phyloP scores from a whole-genome alignment of 2,113 vertebrate species.

The Caranx melampygus region DNA sequence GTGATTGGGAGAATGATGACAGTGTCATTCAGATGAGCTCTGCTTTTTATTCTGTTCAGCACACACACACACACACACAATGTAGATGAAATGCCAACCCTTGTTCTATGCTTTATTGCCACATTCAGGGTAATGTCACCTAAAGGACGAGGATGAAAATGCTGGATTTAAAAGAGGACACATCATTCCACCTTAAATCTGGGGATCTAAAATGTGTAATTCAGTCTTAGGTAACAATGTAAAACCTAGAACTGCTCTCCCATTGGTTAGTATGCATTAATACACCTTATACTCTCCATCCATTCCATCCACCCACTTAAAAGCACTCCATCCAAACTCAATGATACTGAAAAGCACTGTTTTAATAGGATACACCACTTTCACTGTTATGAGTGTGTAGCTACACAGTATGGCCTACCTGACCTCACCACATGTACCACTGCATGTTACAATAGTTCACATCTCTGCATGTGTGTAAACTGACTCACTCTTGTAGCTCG shows the following conservation, averaged over 20 bases:
- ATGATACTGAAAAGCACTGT: background rate
- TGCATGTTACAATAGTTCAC: background rate
- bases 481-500: constrained; percentile 91
- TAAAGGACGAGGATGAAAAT: background rate
- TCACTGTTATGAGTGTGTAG: no score
- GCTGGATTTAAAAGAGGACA: background rate
- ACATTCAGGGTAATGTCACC: background rate
- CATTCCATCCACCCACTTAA: constrained; percentile 12
- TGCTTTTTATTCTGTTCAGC: background rate
- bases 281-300: background rate
- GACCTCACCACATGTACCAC: background rate
- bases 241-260: background rate
- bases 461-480: background rate
- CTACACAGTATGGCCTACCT: background rate
- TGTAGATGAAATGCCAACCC: background rate
- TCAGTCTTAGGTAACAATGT: background rate
- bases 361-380: no score
- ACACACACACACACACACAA: background rate
- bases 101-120: background rate
- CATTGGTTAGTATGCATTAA: background rate
- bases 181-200: background rate
- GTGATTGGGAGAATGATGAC: background rate
- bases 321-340: constrained; percentile 1
- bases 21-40: background rate
- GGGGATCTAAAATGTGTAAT: no score